Conservation (phyloP, 2,797 vertebrate species). For the Phoxinus dragarum region DNA sequence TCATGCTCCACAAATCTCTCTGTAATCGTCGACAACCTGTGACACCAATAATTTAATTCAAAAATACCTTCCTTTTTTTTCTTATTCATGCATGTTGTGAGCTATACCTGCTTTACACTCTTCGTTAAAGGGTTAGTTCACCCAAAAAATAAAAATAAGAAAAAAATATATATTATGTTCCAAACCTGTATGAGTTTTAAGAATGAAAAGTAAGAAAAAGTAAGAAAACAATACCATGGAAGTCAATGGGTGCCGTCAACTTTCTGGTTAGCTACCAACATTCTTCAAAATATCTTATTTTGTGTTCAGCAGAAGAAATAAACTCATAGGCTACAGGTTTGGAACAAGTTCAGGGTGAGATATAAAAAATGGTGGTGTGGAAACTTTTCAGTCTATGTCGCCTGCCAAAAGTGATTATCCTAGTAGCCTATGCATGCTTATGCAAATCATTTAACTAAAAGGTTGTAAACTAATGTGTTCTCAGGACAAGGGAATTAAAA, state of each 20-base stretch:
- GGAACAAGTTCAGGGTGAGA: too few species aligned
- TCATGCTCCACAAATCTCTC: constrained; percentile 23
- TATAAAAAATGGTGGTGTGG: neutral
- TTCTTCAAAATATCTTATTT: too few species aligned
- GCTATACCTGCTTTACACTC: constrained; percentile 6
- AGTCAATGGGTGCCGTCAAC: too few species aligned
- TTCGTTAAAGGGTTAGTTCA: too few species aligned
- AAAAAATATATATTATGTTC: too few species aligned
- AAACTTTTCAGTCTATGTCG: neutral
- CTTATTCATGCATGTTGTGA: neutral
- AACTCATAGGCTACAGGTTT: too few species aligned
- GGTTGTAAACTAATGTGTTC: neutral
- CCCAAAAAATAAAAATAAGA: too few species aligned
- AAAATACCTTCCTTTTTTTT: neutral
- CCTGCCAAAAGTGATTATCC: neutral
- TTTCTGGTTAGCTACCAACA: too few species aligned
- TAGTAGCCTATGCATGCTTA: neutral
- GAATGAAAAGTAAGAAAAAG: too few species aligned
- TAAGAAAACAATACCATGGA: too few species aligned
- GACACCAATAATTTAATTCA: neutral
- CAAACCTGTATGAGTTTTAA: too few species aligned
- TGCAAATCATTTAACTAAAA: constrained; percentile 22
- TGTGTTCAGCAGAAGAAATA: too few species aligned
- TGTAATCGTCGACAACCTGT: neutral
- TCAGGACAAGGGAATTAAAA: neutral